Base-by-base conservation (phyloP, 2,888 invertebrate species). In the Piscicola geometra region DNA sequence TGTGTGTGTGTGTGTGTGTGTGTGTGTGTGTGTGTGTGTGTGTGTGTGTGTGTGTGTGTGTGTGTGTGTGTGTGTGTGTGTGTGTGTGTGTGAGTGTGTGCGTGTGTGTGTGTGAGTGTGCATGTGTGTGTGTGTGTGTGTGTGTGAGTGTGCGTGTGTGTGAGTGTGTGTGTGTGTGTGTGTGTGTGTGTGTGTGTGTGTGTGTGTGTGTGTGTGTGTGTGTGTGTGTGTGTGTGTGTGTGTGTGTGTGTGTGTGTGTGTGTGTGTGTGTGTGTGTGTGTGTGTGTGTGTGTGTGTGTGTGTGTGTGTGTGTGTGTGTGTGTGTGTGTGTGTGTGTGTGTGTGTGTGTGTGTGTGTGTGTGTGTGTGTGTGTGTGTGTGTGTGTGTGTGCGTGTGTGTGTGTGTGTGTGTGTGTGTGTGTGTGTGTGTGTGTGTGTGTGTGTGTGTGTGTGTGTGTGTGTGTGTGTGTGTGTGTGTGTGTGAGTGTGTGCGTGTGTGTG, bases 51-150 rank as follows among this genome's bases (percentile, higher is more conserved):
- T 72, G 72, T 72, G 28, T 52, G 60, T 52, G 60, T 56, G 52
- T 72, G 35, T 68, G 69, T 68, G 35, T 68, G 69, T 68, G 35
- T 68, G 69, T 68, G 35, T 68, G 69, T 68, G 35, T 68, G 69
- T 68, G 35, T 68, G 69, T 33, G 35, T 68, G 69, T 68, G 35
- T 68, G 69, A 28, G 35, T 68, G 69, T 68, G 35, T 68, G 69
- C n/a, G 35, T 68, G 69, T 68, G 35, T 68, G 69, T 68, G 35
- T 68, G 69, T 64, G 30, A 12, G 64, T 64, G 30, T 64, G 64
- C 21, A 21, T 64, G 64, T 30, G 30, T n/a, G 25, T 64, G 64
- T 28, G 64, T 30, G 25, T 64, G 41, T 64, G 64, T 64, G 30
- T 64, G 64, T 64, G 30, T 64, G 64, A 12, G 30, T 64, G 64